phyloP scores from a whole-genome alignment of 2,113 vertebrate genomes.

The Seriola quinqueradiata region DNA sequence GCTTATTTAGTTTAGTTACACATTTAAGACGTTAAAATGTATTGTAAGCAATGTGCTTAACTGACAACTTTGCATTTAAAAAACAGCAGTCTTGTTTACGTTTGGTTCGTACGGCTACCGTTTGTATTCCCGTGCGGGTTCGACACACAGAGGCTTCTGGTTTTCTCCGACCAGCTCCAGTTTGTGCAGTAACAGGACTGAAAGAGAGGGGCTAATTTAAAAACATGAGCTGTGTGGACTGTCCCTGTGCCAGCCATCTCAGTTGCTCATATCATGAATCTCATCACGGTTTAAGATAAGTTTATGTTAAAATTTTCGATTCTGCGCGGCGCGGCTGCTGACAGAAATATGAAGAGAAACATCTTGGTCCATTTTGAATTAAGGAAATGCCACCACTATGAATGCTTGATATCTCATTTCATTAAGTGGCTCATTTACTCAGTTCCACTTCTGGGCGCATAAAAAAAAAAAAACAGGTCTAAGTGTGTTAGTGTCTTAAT shows the following conservation, averaged over 20 bases:
- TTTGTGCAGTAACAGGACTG: not conserved
- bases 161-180: not conserved
- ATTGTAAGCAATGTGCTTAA: not conserved
- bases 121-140: not conserved
- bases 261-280: not conserved
- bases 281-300: not conserved
- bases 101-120: conserved; percentile 3
- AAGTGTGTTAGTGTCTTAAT: not conserved
- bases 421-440: not conserved
- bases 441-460: not conserved
- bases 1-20: conserved; percentile 12
- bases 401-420: not conserved
- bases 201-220: not conserved
- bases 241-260: not conserved
- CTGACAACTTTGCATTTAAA: conserved; percentile 3
- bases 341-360: too few relatives aligned
- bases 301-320: not conserved
- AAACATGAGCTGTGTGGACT: conserved; percentile 5
- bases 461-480: not conserved
- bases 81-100: conserved; percentile 4
- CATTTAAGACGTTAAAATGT: not conserved
- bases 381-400: not conserved
- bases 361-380: not conserved
- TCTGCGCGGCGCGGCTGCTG: not conserved
- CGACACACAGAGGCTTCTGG: not conserved